A percentile compares a stretch with the other conserved stretches of the same genome.
phyloP scores from a whole-genome alignment of 2,888 invertebrate species.

The Eupithecia pulchellata region DNA sequence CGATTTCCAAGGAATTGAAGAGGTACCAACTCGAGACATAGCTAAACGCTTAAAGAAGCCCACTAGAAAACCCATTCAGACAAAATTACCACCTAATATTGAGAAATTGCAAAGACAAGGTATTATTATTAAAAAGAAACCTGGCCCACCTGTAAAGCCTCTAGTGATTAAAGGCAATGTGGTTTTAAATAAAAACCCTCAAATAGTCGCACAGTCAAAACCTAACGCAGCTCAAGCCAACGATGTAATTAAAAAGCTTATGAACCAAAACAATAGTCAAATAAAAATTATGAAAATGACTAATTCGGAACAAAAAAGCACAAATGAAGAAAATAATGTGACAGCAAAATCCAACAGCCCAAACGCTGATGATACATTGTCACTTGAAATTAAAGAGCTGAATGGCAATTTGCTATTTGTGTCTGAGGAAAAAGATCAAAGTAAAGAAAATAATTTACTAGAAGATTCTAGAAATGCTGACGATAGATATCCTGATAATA shows the following conservation, averaged over 20 bases:
- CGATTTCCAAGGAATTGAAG: slow-evolving; percentile 78
- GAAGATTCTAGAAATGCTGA: background rate
- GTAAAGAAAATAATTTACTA: slow-evolving; percentile 14
- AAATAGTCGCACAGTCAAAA: slow-evolving; percentile 28
- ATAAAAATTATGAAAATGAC: slow-evolving; percentile 74
- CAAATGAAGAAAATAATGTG: slow-evolving; percentile 40
- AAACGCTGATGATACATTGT: slow-evolving; percentile 32
- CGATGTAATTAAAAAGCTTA: slow-evolving; percentile 71
- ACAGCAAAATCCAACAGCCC: slow-evolving; percentile 20
- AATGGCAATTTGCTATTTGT: slow-evolving; percentile 4
- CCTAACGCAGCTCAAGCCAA: slow-evolving; percentile 55
- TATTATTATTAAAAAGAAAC: slow-evolving; percentile 71
- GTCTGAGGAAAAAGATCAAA: slow-evolving; percentile 18
- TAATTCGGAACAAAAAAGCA: slow-evolving; percentile 37
- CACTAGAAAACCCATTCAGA: slow-evolving; percentile 54
- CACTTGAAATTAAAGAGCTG: slow-evolving; percentile 17
- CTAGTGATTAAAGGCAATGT: slow-evolving; percentile 20
- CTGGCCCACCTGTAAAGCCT: slow-evolving; percentile 29
- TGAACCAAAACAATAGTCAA: slow-evolving; percentile 74
- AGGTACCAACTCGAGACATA: slow-evolving; percentile 74
- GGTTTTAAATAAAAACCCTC: slow-evolving; percentile 24
- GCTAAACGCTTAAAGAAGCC: slow-evolving; percentile 65
- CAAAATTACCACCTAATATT: slow-evolving; percentile 62
- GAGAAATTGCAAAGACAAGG: slow-evolving; percentile 76
- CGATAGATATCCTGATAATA: slow-evolving; percentile 20